Base-by-base conservation (phyloP, 1,140 invertebrate species). In the Ectropis grisescens region DNA sequence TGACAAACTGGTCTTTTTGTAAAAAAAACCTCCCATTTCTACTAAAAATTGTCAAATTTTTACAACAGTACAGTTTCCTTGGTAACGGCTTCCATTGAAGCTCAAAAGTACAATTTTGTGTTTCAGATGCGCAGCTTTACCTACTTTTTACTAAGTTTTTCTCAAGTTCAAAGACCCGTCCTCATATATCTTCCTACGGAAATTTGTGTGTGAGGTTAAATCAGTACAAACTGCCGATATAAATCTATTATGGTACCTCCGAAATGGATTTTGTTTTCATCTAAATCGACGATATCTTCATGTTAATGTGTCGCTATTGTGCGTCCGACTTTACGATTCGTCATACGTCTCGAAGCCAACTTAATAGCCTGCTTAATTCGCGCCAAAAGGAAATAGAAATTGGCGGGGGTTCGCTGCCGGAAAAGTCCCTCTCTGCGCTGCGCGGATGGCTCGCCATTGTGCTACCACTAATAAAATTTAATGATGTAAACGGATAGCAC, bases 401-500 rank as follows among this genome's bases (percentile, higher is more conserved):
- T 70, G 64, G 48, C 44, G 56, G 61, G 68, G 70, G 75, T 62
- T 46, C 16, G 56, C 39, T 44, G 58, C 29, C 52, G 58, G 59
- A 61, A 72, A 69, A 71, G 57, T 68, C 60, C 64, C 66, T 71
- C 59, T 52, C 54, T 37, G 27, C 14, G 41, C 51, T 39, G 44
- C 51, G 50, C 58, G 46, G 33, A 65, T 62, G 54, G 48, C 44
- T 37, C 41, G 33, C 56, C 42, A 76, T 78, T 76, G 70, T 78
- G 48, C 62, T 62, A 57, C 65, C 47, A 59, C 66, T 76, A 78
- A 78, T 81, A 81, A 78, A 81, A 78, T 81, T 78, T 81, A 81
- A 78, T 81, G 72, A 76, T 76, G 76, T 81, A 78, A 81, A 81
- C 70, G 70, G 70, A 80, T 80, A 78, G 60, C 66, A 58, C 49